A percentile compares a stretch with the other conserved stretches of the same genome.
Evolutionary conservation across 2,113 vertebrate species (phyloP).

Genomic region (Callipepla squamata): DNA sequence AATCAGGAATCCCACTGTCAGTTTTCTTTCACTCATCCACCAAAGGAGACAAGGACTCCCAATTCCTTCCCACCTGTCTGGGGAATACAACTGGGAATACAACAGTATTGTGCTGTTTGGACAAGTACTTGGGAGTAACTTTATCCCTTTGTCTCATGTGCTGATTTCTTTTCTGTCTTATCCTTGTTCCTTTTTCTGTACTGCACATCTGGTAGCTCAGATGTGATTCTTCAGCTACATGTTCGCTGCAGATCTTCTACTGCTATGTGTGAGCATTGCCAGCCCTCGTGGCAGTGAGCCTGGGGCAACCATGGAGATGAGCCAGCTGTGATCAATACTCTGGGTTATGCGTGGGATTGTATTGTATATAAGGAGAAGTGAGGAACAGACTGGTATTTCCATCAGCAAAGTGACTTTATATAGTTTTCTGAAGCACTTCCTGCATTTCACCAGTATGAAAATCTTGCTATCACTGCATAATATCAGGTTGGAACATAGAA

Average conservation of each 20-base stretch:
- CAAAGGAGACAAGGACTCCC: not conserved
- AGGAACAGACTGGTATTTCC: not conserved
- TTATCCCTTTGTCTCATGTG: not conserved
- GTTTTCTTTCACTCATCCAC: not conserved
- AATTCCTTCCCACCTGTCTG: not conserved
- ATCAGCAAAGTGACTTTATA: not conserved
- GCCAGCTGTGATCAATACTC: not conserved
- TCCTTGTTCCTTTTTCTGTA: not conserved
- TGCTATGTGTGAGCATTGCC: not conserved
- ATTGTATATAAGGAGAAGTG: not conserved
- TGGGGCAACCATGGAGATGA: not conserved
- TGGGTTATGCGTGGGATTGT: not conserved
- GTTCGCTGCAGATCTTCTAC: not conserved
- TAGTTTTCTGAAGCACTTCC: not conserved
- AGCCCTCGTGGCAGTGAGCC: accelerated
- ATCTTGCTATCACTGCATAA: not conserved
- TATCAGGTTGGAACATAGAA: accelerated
- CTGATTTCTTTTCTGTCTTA: not conserved
- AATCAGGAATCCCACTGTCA: not conserved
- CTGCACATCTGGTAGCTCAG: not conserved
- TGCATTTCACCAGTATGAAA: not conserved
- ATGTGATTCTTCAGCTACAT: not conserved
- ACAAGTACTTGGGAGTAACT: not conserved
- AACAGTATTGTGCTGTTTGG: no score
- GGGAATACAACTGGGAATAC: accelerated